A percentile compares a stretch with the other conserved stretches of the same genome.
Evolutionary conservation across 2,113 vertebrate species (phyloP).

Genomic region (Archocentrus centrarchus): DNA sequence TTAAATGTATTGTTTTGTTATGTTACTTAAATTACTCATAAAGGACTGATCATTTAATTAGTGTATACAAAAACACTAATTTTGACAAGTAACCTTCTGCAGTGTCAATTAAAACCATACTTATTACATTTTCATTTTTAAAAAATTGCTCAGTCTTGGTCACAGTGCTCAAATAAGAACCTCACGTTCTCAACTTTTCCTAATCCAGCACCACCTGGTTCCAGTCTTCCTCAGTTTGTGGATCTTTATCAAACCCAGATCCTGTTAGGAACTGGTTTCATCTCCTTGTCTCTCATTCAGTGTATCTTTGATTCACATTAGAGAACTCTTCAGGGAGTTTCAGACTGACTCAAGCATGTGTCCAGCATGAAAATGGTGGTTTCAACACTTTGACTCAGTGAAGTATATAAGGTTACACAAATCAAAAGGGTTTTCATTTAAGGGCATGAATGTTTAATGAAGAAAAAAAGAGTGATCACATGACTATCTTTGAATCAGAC

Average conservation of each 20-base stretch:
- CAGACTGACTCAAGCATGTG: slow-evolving; percentile 16
- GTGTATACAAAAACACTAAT: slow-evolving; percentile 3
- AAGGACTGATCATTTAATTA: not conserved
- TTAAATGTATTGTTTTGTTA: not conserved
- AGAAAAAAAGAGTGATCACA: not conserved
- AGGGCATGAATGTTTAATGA: not conserved
- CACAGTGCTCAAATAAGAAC: slow-evolving; percentile 18
- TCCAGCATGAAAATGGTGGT: slow-evolving; percentile 30
- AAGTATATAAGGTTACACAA: slow-evolving; percentile 13
- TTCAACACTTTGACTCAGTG: slow-evolving; percentile 43
- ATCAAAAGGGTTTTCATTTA: not conserved
- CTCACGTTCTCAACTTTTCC: not conserved
- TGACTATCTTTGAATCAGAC: slow-evolving; percentile 24
- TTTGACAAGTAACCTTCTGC: slow-evolving; percentile 8
- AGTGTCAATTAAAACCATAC: slow-evolving; percentile 8
- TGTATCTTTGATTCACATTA: slow-evolving; percentile 65
- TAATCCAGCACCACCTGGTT: slow-evolving; percentile 69
- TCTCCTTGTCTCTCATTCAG: slow-evolving; percentile 60
- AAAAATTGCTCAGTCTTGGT: slow-evolving; percentile 30
- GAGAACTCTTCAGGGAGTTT: slow-evolving; percentile 36
- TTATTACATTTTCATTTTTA: slow-evolving; percentile 41
- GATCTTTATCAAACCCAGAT: slow-evolving; percentile 72
- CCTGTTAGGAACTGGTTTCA: slow-evolving; percentile 65
- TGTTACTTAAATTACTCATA: not conserved
- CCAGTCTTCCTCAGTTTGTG: slow-evolving; percentile 60